A percentile compares a stretch with the other conserved stretches of the same genome.
Evolutionary conservation across 2,888 invertebrate genomes (phyloP).

Genomic region (Neocrepidodera transversa): DNA sequence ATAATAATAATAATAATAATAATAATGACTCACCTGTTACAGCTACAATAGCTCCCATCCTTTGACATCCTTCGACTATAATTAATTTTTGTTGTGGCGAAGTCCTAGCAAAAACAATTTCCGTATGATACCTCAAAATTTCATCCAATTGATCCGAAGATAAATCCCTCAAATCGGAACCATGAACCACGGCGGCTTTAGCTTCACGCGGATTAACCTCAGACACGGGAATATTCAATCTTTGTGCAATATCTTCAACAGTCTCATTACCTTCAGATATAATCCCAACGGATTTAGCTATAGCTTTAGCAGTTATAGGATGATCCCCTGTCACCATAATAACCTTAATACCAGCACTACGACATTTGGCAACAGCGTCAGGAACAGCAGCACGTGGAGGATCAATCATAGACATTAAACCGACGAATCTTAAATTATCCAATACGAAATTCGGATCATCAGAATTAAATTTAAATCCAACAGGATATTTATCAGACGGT

Average conservation of each 20-base stretch:
- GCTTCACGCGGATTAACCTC: conserved; percentile 91
- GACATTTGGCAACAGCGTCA: conserved; percentile 96
- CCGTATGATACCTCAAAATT: conserved; percentile 90
- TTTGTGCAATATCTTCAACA: conserved; percentile 91
- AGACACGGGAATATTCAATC: conserved; percentile 86
- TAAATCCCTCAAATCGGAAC: conserved; percentile 87
- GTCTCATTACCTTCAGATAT: conserved; percentile 95
- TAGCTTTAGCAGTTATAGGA: conserved; percentile 94
- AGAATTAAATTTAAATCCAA: conserved; percentile 87
- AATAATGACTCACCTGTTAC: conserved; percentile 70
- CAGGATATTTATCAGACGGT: conserved; percentile 90
- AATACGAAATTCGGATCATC: conserved; percentile 92
- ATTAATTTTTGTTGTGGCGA: conserved; percentile 95
- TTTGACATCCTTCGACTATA: conserved; percentile 91
- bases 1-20: no score
- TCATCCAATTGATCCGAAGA: conserved; percentile 88
- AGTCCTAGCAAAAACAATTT: conserved; percentile 96
- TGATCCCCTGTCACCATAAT: conserved; percentile 98
- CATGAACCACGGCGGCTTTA: conserved; percentile 90
- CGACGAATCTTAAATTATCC: conserved; percentile 90
- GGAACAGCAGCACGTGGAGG: conserved; percentile 97
- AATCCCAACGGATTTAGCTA: conserved; percentile 93
- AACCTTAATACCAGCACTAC: conserved; percentile 87
- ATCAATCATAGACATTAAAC: conserved; percentile 98
- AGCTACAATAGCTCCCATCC: conserved; percentile 90